phyloP scores from a whole-genome alignment of 1,140 invertebrate genomes.

The Berghia stephanieae region DNA sequence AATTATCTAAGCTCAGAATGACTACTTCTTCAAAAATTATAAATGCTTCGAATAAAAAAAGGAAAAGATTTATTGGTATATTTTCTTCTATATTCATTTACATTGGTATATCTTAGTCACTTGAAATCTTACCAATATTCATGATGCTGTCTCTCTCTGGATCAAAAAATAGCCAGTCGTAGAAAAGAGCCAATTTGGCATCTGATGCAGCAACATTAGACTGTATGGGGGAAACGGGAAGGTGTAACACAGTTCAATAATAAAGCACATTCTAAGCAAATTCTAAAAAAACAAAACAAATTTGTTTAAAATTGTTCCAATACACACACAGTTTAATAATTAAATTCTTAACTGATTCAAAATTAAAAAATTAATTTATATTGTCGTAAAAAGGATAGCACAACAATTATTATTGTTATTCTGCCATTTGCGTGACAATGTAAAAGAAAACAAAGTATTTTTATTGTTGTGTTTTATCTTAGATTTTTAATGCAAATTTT shows the following conservation, averaged over 20 bases:
- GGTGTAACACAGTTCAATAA: not conserved
- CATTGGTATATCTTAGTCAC: no score
- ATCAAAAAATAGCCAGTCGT: constrained; percentile 98
- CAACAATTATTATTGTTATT: no score
- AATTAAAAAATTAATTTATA: no score
- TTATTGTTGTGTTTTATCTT: no score
- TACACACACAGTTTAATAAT: no score
- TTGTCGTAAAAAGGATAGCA: no score
- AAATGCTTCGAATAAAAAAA: not conserved
- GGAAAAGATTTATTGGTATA: not conserved
- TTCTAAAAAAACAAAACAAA: not conserved
- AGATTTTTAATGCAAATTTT: no score
- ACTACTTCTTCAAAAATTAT: not conserved
- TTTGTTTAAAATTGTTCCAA: no score
- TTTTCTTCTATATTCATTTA: no score
- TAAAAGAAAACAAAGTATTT: no score
- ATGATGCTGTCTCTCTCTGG: constrained; percentile 97
- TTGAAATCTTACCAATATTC: constrained; percentile 88
- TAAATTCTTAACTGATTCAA: no score
- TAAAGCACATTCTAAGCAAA: not conserved
- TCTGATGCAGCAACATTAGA: constrained; percentile 91
- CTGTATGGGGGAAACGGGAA: constrained; percentile 44
- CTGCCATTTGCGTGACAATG: no score
- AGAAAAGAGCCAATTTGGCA: constrained; percentile 95
- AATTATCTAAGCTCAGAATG: not conserved